Base-by-base conservation (phyloP, 2,113 vertebrate species). In the Ceuthmochares aereus region DNA sequence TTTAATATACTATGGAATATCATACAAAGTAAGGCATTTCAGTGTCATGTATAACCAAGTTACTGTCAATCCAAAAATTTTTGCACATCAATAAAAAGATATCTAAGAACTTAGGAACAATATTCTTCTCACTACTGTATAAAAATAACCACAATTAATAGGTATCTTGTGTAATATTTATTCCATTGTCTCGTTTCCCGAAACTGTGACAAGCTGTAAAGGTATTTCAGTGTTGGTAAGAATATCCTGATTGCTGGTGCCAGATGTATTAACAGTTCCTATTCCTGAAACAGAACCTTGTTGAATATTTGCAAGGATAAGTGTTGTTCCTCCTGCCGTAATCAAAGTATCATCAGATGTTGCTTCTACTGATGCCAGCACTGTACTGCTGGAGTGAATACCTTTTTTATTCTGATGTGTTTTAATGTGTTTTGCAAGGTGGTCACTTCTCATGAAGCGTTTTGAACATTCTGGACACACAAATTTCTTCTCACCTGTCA, bases 11-110 rank as follows among this genome's bases (percentile, higher is more conserved):
- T 98, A 99, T 98, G 99, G 98, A 99, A 98, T 99, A 99, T 99
- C 98, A 99, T 99, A 99, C 99, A 99, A 99, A 99, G 99, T 99
- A 99, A 99, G 99, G 99, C 99, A 99, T 99, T 99, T 99, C 99
- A 98, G 99, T 99, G 99, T 99, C 98, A 98, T 99, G 98, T 99
- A 99, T 99, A 99, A 99, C 98, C 99, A 99, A 98, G 98, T 99
- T 98, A 98, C 98, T 98, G 97, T 98, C 98, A 98, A 98, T 98
- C 98, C 98, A 98, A 98, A 98, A 98, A 97, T 98, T 98, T 99
- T 98, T 98, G 98, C 98, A 98, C 98, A 98, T 98, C 98, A 98
- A 98, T 98, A 98, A 98, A 99, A 99, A 99, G 98, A 99, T 98
- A 98, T 98, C 98, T 98, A 98, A 98, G 98, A 98, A 99, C 98